Conservation (phyloP, 2,797 vertebrate species). For the Peromyscus aztecus region DNA sequence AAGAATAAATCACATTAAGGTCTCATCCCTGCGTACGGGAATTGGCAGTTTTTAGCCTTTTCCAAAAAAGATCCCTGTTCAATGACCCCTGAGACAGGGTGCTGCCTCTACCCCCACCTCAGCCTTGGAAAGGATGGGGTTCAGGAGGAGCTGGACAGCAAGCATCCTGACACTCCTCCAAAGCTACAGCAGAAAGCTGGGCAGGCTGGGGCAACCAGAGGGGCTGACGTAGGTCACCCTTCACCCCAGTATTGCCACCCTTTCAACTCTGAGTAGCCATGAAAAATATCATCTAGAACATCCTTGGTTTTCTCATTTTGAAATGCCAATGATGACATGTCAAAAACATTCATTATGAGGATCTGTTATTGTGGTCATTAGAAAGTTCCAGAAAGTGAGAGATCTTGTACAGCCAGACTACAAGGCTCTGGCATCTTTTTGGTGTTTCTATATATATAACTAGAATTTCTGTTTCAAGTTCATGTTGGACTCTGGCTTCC, state of each 20-base stretch:
- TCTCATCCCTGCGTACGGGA: not conserved
- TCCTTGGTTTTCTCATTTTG: constrained; percentile 15
- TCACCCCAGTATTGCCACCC: not conserved
- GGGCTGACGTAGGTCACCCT: not conserved
- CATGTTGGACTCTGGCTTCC: not conserved
- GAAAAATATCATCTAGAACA: not conserved
- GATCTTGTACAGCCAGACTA: not conserved
- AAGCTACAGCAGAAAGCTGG: not conserved
- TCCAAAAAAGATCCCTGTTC: constrained; percentile 5
- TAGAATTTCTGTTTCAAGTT: not conserved
- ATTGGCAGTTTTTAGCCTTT: not conserved
- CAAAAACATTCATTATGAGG: not conserved
- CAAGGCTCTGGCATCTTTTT: not conserved
- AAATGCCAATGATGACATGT: not conserved
- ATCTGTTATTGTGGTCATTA: not conserved
- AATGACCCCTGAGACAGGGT: not conserved
- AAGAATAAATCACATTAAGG: not conserved
- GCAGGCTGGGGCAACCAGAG: not conserved
- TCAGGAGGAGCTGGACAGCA: not conserved
- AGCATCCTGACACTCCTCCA: not conserved
- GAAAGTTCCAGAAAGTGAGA: not conserved
- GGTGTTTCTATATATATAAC: not conserved
- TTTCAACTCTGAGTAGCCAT: not conserved
- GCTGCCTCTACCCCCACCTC: not conserved
- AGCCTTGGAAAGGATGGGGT: not conserved